Evolutionary conservation across 2,113 vertebrate species (phyloP).

Genomic region (Colinus virginianus): DNA sequence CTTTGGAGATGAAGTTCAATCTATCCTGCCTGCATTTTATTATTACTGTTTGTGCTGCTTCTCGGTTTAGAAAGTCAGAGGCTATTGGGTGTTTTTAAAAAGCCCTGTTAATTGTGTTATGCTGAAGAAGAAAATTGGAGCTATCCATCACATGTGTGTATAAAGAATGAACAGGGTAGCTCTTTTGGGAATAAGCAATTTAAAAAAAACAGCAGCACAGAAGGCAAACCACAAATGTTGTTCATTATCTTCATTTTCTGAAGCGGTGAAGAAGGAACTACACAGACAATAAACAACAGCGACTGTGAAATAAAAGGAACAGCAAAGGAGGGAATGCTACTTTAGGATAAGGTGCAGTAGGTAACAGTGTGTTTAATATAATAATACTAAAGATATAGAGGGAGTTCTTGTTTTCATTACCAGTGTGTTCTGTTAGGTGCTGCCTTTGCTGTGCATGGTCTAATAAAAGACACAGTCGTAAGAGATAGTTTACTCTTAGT

Average conservation of each 20-base stretch:
- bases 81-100: background rate
- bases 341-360: background rate
- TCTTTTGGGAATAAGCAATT: background rate
- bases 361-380: background rate
- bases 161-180: background rate
- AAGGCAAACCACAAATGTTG: background rate
- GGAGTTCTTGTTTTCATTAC: background rate
- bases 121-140: background rate
- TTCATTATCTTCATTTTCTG: background rate
- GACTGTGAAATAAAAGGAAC: background rate
- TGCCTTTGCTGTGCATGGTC: background rate
- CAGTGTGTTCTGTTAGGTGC: background rate
- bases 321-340: background rate
- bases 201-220: background rate
- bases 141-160: background rate
- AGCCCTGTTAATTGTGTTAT: background rate
- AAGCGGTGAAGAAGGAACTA: background rate
- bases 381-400: background rate
- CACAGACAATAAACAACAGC: background rate
- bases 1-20: slow-evolving; percentile 42
- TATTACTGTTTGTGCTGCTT: background rate
- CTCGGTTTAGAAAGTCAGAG: background rate
- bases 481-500: background rate
- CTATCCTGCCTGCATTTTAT: slow-evolving; percentile 2
- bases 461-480: background rate